These are phyloP conservation scores for Platerodrilus igneus DNA, from an alignment of 2,888 invertebrate species.

Conservation along the genomic window DNA sequence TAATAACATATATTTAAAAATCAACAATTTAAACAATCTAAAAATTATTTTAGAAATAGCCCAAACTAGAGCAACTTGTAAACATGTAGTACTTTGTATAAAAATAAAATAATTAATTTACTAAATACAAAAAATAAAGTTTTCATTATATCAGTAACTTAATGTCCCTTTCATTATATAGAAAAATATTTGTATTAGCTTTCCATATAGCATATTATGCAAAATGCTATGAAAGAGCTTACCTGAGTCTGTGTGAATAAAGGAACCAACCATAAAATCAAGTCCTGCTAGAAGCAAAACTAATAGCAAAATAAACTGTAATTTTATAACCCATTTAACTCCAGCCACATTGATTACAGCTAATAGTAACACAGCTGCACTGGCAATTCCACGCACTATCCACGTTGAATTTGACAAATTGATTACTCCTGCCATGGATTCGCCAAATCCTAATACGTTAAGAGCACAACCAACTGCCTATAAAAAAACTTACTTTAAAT, in stretches of 20 bases:
- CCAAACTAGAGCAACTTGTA: too few relatives aligned
- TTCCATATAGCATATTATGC: too few relatives aligned
- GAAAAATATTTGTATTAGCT: too few relatives aligned
- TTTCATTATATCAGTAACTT: too few relatives aligned
- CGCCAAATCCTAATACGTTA: conserved; percentile 95
- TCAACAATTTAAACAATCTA: too few relatives aligned
- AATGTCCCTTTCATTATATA: too few relatives aligned
- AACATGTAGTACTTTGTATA: too few relatives aligned
- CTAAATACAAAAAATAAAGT: too few relatives aligned
- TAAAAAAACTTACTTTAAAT: conserved; percentile 29
- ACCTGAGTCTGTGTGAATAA: conserved; percentile 72
- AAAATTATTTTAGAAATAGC: too few relatives aligned
- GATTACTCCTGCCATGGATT: conserved; percentile 86
- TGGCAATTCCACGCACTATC: conserved; percentile 84
- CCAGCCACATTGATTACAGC: conserved; percentile 92
- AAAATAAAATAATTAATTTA: too few relatives aligned
- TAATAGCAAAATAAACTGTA: conserved; percentile 84
- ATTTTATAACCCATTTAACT: conserved; percentile 95
- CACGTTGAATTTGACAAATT: conserved; percentile 66
- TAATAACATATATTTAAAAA: too few relatives aligned
- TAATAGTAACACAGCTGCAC: conserved; percentile 78
- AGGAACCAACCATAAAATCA: conserved; percentile 92
- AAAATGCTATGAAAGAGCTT: conserved; percentile 34
- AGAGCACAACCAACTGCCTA: conserved; percentile 95
- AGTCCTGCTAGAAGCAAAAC: conserved; percentile 83